phyloP scores from a whole-genome alignment of 1,140 invertebrate species.

The Formica exsecta region DNA sequence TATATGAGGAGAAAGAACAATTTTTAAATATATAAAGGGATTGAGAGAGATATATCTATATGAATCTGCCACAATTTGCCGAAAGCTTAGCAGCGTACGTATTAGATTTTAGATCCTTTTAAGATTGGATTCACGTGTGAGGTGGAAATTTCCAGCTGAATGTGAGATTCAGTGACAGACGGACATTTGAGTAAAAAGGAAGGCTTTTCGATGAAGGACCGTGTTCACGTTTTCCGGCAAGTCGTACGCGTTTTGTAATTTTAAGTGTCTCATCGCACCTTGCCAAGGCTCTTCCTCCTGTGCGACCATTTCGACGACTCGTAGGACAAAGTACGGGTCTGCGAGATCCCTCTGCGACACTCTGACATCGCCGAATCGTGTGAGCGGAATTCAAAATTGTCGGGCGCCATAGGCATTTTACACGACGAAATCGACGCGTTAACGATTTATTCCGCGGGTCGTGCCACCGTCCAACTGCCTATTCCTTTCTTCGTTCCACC shows the following conservation, averaged over 20 bases:
- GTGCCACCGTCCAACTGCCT: conserved; percentile 27
- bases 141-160: conserved; percentile 24
- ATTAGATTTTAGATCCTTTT: not conserved
- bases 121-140: conserved; percentile 5
- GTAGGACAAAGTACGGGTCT: not conserved
- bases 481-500: no score
- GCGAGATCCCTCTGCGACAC: conserved; percentile 66
- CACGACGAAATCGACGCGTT: conserved; percentile 73
- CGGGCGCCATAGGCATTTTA: conserved; percentile 41
- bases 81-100: not conserved
- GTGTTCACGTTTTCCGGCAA: conserved; percentile 43
- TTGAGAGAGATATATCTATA: not conserved
- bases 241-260: conserved; percentile 73
- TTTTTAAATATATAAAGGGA: not conserved
- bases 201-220: conserved; percentile 45
- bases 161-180: not conserved
- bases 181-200: conserved; percentile 7
- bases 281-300: conserved; percentile 14
- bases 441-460: conserved; percentile 78
- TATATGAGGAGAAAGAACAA: not conserved
- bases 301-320: conserved; percentile 18
- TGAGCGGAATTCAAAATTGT: conserved; percentile 74
- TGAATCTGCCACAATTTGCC: not conserved
- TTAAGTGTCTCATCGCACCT: conserved; percentile 63
- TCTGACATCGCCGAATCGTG: conserved; percentile 65